These are phyloP conservation scores for Oncorhynchus keta DNA, from an alignment of 2,113 vertebrate genomes.

Conservation along the genomic window DNA sequence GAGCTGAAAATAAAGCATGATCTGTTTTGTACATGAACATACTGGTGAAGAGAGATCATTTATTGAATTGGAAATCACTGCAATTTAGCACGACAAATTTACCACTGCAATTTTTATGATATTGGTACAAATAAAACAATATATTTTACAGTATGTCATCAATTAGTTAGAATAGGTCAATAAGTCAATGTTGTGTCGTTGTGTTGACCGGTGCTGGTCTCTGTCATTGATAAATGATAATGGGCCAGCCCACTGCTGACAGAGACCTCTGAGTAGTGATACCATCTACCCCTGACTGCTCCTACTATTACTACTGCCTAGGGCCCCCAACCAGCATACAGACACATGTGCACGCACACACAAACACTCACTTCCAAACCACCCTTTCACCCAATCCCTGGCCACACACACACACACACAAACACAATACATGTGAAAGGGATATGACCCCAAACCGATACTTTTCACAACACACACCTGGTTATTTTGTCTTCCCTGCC, in stretches of 20 bases:
- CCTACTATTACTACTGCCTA: constrained; percentile 65
- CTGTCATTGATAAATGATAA: constrained; percentile 63
- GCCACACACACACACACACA: constrained; percentile 7
- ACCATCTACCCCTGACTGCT: constrained; percentile 59
- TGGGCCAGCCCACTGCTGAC: constrained; percentile 66
- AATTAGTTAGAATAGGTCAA: constrained; percentile 34
- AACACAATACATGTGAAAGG: constrained; percentile 54
- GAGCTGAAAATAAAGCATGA: neutral
- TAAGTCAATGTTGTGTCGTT: constrained; percentile 56
- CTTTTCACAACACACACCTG: constrained; percentile 71
- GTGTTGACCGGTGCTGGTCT: constrained; percentile 60
- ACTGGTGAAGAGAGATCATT: neutral
- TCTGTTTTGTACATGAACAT: neutral
- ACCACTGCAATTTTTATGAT: too few relatives aligned
- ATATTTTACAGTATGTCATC: too few relatives aligned
- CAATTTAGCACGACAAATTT: too few relatives aligned
- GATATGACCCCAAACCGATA: constrained; percentile 67
- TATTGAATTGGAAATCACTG: neutral
- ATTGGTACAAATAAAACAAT: too few relatives aligned
- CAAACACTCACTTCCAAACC: constrained; percentile 1
- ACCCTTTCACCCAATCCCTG: neutral
- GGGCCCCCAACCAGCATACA: constrained; percentile 42
- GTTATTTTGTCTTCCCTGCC: constrained; percentile 66
- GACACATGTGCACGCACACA: constrained; percentile 7
- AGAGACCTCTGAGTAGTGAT: constrained; percentile 65